Base-by-base conservation (phyloP, 2,797 vertebrate genomes). In the Spinus pinus region DNA sequence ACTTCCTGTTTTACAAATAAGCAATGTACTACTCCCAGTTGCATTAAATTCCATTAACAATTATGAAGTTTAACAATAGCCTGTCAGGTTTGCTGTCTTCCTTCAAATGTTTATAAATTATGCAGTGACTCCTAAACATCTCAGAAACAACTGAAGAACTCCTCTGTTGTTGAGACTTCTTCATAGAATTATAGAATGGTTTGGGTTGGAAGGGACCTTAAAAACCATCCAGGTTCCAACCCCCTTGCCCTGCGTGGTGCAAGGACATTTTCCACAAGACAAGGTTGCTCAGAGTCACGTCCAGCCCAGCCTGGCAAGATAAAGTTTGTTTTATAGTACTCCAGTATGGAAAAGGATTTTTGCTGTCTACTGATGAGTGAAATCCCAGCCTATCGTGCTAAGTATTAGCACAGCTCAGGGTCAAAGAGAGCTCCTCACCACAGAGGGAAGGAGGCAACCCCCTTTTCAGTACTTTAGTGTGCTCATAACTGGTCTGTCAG, bases 1-100 rank as follows among this genome's bases (percentile, higher is more conserved):
- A 86, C 60, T 94, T 96, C 93, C 92, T 95, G 86, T 67, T 92
- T 79, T 62, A 81, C 30, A 81, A 73, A 35, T 39, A 47, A 92
- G 33, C 46, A 81, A 86, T 17, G 8, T 4, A 20, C 37, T 77
- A 84, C 49, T 92, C 49, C 64, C 49, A 80, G 44, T 2, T 53
- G 44, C 9, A 66, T 51, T 84, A 75, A 62, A 90, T 84, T 90
- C 58, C 5, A 0, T 41, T 54, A 87, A 71, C 50, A 87, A 39
- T 56, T 33, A 73, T 2, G 23, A 89, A 71, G 47, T 33, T 54
- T 91, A 67, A 94, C 69, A 95, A 90, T 12, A 83, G 57, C 14
- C 57, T 22, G 74, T 74, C 61, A 70, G 17, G 73, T 69, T 93
- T 71, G 67, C 14, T 70, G 44, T 50, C 50, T 88, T 71, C 41